A percentile compares a stretch with the other conserved stretches of the same genome.
Evolutionary conservation across 2,888 invertebrate species (phyloP).

Genomic region (Autographa pulchrina): DNA sequence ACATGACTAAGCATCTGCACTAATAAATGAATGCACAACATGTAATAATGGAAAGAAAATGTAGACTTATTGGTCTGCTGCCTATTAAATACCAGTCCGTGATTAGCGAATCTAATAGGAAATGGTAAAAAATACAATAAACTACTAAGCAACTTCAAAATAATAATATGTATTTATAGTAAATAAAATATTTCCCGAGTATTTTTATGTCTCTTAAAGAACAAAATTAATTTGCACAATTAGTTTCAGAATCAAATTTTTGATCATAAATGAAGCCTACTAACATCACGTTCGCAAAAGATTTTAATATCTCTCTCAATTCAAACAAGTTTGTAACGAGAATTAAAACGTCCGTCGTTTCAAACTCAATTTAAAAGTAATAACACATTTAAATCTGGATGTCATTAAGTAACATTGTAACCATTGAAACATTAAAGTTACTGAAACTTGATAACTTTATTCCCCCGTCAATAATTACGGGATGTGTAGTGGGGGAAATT

Average conservation of each 20-base stretch:
- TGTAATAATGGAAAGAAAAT: no score
- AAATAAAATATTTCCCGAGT: no score
- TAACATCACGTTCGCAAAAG: not conserved
- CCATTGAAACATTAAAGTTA: conserved; percentile 35
- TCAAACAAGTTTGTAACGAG: not conserved
- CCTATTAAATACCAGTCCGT: no score
- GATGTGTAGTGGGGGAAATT: conserved; percentile 22
- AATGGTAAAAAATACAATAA: no score
- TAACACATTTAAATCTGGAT: conserved; percentile 32
- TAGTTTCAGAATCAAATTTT: not conserved
- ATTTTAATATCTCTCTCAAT: not conserved
- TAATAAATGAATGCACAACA: no score
- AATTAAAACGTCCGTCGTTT: conserved; percentile 18
- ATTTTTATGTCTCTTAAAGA: not conserved
- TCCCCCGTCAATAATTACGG: conserved; percentile 53
- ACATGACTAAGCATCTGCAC: no score
- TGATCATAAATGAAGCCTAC: not conserved
- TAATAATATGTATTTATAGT: no score
- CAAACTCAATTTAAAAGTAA: conserved; percentile 23
- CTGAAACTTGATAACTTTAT: conserved; percentile 42
- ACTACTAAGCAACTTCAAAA: no score
- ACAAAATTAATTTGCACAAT: not conserved
- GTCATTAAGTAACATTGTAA: conserved; percentile 27
- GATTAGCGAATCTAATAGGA: no score
- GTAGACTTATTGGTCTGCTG: no score